Percentiles rank a stretch among this genome's conserved stretches.
Evolutionary conservation across 2,888 invertebrate species (phyloP).

Genomic region (Endomychus coccineus): DNA sequence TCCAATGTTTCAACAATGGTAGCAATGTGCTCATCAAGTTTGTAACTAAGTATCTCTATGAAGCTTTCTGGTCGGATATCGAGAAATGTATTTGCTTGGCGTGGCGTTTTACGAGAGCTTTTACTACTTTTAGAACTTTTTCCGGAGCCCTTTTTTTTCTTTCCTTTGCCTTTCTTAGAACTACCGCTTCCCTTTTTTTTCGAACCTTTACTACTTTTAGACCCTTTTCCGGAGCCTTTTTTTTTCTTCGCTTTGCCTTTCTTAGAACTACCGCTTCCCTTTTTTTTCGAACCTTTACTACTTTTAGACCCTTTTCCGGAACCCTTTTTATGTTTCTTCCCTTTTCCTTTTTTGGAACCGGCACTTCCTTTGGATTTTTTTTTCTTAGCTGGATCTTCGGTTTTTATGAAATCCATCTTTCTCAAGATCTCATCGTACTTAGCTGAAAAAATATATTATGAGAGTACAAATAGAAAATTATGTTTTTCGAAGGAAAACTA

Average conservation of each 20-base stretch:
- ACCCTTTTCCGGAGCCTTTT: neutral
- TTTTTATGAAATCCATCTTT: slow-evolving; percentile 4
- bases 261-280: neutral
- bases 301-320: neutral
- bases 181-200: neutral
- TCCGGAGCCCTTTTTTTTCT: neutral
- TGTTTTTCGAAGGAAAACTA: too few species aligned
- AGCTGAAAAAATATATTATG: slow-evolving; percentile 5
- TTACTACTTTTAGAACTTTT: slow-evolving; percentile 2
- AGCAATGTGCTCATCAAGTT: slow-evolving; percentile 17
- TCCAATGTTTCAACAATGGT: slow-evolving; percentile 36
- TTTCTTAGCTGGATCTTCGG: neutral
- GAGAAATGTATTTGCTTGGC: neutral
- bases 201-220: neutral
- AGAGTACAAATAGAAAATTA: too few species aligned
- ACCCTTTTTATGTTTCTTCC: neutral
- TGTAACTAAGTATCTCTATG: slow-evolving; percentile 10
- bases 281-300: neutral
- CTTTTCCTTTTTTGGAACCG: neutral
- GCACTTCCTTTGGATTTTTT: neutral
- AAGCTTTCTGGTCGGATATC: slow-evolving; percentile 1
- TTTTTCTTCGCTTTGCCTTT: slow-evolving; percentile 1
- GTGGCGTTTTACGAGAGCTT: slow-evolving; percentile 6
- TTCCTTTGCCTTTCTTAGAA: neutral
- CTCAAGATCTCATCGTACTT: slow-evolving; percentile 5